These are phyloP conservation scores for Sander lucioperca DNA, from an alignment of 2,113 vertebrate genomes.

Conservation along the genomic window DNA sequence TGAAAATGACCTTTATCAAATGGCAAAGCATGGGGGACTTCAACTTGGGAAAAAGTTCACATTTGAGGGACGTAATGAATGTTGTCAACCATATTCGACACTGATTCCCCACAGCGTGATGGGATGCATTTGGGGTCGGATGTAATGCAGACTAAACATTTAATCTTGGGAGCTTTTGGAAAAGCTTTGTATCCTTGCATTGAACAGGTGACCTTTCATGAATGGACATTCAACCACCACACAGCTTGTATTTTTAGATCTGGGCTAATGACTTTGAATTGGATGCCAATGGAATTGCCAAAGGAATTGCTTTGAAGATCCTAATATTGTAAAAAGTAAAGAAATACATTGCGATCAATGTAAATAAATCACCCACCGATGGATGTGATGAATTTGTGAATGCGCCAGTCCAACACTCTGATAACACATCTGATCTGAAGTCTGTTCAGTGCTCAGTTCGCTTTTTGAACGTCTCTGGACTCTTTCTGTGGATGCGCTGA, in stretches of 20 bases:
- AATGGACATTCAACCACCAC: background rate
- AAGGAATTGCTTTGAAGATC: background rate
- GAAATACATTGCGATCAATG: background rate
- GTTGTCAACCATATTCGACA: background rate
- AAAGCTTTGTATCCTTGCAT: background rate
- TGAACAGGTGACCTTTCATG: background rate
- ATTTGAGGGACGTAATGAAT: background rate
- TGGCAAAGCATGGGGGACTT: background rate
- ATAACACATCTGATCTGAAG: background rate
- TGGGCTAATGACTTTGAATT: background rate
- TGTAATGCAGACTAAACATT: background rate
- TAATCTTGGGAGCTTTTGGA: background rate
- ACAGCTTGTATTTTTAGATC: background rate
- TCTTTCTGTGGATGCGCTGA: background rate
- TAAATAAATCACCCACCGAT: background rate
- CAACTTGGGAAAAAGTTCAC: background rate
- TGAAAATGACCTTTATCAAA: background rate
- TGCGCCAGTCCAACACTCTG: background rate
- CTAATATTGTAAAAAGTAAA: background rate
- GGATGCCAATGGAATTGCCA: background rate
- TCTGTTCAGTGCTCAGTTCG: background rate
- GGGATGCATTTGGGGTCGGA: background rate
- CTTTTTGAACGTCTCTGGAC: background rate
- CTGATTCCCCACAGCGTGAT: background rate
- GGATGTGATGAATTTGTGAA: background rate